Conservation (phyloP, 2,888 invertebrate species). For the Coleophora flavipennella region DNA sequence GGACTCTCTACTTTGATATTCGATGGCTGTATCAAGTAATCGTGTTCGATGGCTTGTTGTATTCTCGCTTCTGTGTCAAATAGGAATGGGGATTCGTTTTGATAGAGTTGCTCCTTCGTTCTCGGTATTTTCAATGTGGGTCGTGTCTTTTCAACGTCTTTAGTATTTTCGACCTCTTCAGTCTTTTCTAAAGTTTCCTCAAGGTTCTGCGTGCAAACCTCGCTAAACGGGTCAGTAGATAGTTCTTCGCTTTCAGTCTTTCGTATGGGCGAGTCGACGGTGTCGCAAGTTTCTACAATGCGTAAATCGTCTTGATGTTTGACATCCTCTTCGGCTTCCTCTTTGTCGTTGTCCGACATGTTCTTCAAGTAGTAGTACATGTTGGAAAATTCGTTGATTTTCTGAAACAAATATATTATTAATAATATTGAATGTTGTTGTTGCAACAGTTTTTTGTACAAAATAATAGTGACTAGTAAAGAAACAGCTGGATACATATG, state of each 20-base stretch:
- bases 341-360: conserved; percentile 75
- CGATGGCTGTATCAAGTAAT: conserved; percentile 75
- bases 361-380: conserved; percentile 90
- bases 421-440: neutral
- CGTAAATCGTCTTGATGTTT: conserved; percentile 51
- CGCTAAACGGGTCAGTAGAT: conserved; percentile 57
- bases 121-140: conserved; percentile 57
- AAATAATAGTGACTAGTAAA: too few relatives aligned
- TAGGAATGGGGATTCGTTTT: conserved; percentile 50
- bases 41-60: conserved; percentile 68
- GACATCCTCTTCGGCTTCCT: conserved; percentile 62
- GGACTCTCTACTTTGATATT: conserved; percentile 73
- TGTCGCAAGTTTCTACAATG: conserved; percentile 58
- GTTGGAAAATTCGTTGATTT: conserved; percentile 90
- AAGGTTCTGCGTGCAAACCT: conserved; percentile 58
- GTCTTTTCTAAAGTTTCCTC: conserved; percentile 38
- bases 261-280: conserved; percentile 47
- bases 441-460: too few relatives aligned
- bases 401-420: conserved; percentile 55
- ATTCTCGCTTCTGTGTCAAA: conserved; percentile 48
- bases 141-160: conserved; percentile 44
- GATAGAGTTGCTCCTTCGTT: conserved; percentile 60
- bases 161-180: conserved; percentile 24
- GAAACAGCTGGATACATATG: too few relatives aligned
- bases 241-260: conserved; percentile 22